Base-by-base conservation (phyloP, 1,140 invertebrate genomes). In the Halyomorpha halys region DNA sequence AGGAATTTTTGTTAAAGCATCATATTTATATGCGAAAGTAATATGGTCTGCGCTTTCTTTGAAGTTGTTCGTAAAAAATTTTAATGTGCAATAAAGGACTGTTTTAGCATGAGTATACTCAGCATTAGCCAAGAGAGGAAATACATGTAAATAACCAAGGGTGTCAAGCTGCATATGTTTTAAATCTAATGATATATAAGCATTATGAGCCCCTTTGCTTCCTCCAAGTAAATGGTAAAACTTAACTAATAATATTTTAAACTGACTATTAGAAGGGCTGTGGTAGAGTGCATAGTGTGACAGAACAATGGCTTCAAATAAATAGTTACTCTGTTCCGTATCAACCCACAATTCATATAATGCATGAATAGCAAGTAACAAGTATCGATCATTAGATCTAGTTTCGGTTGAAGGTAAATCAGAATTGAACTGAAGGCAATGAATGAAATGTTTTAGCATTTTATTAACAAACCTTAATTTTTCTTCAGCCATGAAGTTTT, bases 131-230 rank as follows among this genome's bases (percentile, higher is more conserved):
- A 69, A 77, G 63, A 93, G 77, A 65, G 89, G 80, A 67, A 85
- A 84, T 62, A 83, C 83, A 73, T 92, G 85, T 61, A 92, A 76
- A 77, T 92, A 88, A 59, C 92, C 87, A 70, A 97, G 76, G 0
- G 93, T 92, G 77, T 97, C 92, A 72, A 95, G 78, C 73, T 97
- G 94, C 66, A 97, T 85, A 76, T 97, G 91, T 78, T 98, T 98
- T 59, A 94, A 82, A 71, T 97, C 94, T 72, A 97, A 76, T 59
- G 77, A 77, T 65, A 79, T 76, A 71, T 86, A 90, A 66, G 84
- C 76, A 49, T 77, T 75, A 67, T 85, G 83, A 51, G 86, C 88
- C 5, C 82, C 83, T n/a, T 79, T 71, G 67, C 81, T 81, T 69
- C 82, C 86, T 68, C 88, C 88, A 5, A 70, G 47, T 16, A 64